Base-by-base conservation (phyloP, 2,888 invertebrate genomes). In the Ophioninae sp. region DNA sequence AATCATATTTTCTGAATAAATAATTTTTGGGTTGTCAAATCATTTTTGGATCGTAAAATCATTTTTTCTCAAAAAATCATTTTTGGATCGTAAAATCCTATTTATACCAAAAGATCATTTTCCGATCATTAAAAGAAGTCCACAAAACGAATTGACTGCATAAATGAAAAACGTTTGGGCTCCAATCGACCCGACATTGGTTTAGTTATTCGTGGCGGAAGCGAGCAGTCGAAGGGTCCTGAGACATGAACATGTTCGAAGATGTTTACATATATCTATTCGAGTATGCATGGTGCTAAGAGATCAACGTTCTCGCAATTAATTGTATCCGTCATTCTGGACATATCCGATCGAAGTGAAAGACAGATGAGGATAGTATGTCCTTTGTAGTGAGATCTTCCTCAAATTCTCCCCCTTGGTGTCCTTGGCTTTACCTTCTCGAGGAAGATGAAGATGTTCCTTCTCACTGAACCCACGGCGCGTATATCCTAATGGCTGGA, bases 281-380 rank as follows among this genome's bases (percentile, higher is more conserved):
- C 13, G 13, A 39, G 10, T 41, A 65, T 30, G n/a, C 6, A 17
- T 20, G 74, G 39, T 39, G 81, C 73, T 58, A 79, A 67, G 63
- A 77, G 75, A 85, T 82, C 80, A 73, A 84, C 76, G 75, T 75
- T 80, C 84, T 87, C 84, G 84, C 79, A 86, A 86, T 87, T 89
- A 89, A 89, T 89, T 89, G 87, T 87, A 83, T 86, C 88, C 87
- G 88, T 87, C 88, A 88, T 86, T 82, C 85, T 69, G 80, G 84
- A 85, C 83, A 85, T 88, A 89, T 89, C 89, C 86, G 86, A 88
- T 88, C 74, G 82, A 39, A 78, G 73, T 63, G 56, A 82, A 85
- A 84, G 85, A 85, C 82, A 79, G 82, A 86, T 82, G 79, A 78
- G 76, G 79, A 72, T 84, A 85, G 82, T 82, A 80, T 77, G 83